These are phyloP conservation scores for Lasioglossum oenotherae DNA, from an alignment of 2,888 invertebrate species.

Conservation along the genomic window DNA sequence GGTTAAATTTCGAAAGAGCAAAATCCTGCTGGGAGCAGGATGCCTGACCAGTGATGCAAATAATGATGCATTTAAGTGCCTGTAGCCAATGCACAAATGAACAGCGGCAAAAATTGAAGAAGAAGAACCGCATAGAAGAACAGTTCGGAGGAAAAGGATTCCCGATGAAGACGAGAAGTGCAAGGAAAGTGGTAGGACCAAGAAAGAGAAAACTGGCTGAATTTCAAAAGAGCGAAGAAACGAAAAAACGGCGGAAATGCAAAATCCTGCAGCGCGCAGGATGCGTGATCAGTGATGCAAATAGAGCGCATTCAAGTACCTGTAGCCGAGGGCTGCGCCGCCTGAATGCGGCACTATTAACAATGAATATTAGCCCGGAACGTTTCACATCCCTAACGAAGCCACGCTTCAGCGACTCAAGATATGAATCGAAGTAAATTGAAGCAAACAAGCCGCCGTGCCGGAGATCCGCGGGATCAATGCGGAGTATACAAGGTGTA, in stretches of 20 bases:
- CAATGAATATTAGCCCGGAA: conserved; percentile 4
- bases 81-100: neutral
- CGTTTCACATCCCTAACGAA: conserved; percentile 1
- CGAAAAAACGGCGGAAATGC: neutral
- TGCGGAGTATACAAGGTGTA: neutral
- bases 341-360: neutral
- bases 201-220: neutral
- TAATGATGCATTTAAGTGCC: neutral
- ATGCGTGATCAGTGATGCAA: neutral
- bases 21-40: neutral
- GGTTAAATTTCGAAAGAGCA: neutral
- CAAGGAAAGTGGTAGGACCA: too few relatives aligned
- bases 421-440: conserved; percentile 5
- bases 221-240: neutral
- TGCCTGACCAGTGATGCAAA: neutral
- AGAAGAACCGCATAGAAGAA: too few relatives aligned
- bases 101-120: too few relatives aligned
- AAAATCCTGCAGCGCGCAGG: neutral
- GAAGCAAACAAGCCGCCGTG: conserved; percentile 7
- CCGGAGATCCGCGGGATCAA: conserved; percentile 34
- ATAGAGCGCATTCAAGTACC: neutral
- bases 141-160: too few relatives aligned
- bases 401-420: neutral
- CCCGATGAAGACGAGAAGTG: too few relatives aligned
- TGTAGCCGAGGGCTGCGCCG: too few relatives aligned